A percentile compares a stretch with the other conserved stretches of the same genome.
phyloP scores from a whole-genome alignment of 2,888 invertebrate genomes.

The Tetramorium bicarinatum region DNA sequence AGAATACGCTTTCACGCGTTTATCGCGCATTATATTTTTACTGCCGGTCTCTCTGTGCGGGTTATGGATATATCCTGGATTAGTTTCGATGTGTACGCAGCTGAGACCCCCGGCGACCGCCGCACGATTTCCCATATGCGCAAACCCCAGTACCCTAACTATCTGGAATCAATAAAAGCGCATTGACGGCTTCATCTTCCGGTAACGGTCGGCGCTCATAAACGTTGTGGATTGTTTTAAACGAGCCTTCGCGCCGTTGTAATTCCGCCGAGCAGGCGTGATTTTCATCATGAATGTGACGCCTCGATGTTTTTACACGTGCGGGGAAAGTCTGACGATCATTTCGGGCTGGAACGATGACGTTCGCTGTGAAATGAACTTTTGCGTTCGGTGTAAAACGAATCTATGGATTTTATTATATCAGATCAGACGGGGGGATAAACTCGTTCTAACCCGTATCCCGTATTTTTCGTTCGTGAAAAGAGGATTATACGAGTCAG shows the following conservation, averaged over 20 bases:
- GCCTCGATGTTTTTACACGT: background rate
- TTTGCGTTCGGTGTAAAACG: background rate
- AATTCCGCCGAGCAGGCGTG: background rate
- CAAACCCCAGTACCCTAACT: slow-evolving; percentile 61
- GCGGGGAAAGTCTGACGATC: background rate
- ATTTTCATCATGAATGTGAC: slow-evolving; percentile 3
- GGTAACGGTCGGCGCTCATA: slow-evolving; percentile 27
- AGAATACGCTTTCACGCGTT: slow-evolving; percentile 73
- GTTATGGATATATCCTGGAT: slow-evolving; percentile 74
- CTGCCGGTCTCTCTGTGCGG: slow-evolving; percentile 62
- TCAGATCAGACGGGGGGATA: background rate
- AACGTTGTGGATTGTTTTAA: slow-evolving; percentile 42
- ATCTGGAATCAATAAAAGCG: slow-evolving; percentile 61
- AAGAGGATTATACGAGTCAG: slow-evolving; percentile 50
- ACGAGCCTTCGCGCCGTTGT: background rate
- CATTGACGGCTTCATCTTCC: slow-evolving; percentile 32
- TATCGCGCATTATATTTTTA: slow-evolving; percentile 81
- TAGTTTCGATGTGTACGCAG: slow-evolving; percentile 78
- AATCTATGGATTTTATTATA: slow-evolving; percentile 28
- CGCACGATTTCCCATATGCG: slow-evolving; percentile 43
- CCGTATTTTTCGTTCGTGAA: slow-evolving; percentile 39
- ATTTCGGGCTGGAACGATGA: slow-evolving; percentile 4
- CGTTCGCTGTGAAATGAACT: background rate
- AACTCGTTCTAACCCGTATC: slow-evolving; percentile 38
- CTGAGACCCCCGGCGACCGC: slow-evolving; percentile 70